Conservation (phyloP, 1,140 invertebrate species). For the Trichonephila inaurata region DNA sequence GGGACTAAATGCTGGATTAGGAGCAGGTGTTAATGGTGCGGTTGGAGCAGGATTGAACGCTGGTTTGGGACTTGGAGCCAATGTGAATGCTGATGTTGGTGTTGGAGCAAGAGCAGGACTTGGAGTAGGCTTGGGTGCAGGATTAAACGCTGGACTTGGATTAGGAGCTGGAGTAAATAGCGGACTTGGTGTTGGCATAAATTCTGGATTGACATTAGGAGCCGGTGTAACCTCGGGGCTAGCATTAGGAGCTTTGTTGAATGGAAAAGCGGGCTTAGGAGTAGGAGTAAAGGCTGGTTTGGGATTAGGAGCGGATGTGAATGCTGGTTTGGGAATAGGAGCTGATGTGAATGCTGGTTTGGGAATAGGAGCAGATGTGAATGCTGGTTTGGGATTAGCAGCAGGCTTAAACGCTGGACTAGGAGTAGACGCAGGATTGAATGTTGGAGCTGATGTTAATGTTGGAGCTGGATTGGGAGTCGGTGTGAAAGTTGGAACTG, state of each 20-base stretch:
- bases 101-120: background rate
- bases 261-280: background rate
- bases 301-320: background rate
- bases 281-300: background rate
- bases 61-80: background rate
- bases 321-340: background rate
- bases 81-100: background rate
- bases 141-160: background rate
- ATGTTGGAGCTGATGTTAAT: background rate
- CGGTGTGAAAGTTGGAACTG: background rate
- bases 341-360: background rate
- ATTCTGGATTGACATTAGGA: background rate
- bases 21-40: background rate
- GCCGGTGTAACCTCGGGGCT: background rate
- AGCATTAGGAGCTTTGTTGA: background rate
- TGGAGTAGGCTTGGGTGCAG: background rate
- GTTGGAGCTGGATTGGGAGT: slow-evolving; percentile 9
- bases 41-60: background rate
- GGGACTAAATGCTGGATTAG: background rate
- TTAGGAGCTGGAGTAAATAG: background rate
- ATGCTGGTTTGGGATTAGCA: slow-evolving; percentile 5
- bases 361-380: background rate
- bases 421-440: background rate
- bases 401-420: slow-evolving; percentile 8
- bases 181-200: background rate